Evolutionary conservation across 2,113 vertebrate species (phyloP), one percentile per base, ranked within the genome.

Genomic region (Pterocles gutturalis): DNA sequence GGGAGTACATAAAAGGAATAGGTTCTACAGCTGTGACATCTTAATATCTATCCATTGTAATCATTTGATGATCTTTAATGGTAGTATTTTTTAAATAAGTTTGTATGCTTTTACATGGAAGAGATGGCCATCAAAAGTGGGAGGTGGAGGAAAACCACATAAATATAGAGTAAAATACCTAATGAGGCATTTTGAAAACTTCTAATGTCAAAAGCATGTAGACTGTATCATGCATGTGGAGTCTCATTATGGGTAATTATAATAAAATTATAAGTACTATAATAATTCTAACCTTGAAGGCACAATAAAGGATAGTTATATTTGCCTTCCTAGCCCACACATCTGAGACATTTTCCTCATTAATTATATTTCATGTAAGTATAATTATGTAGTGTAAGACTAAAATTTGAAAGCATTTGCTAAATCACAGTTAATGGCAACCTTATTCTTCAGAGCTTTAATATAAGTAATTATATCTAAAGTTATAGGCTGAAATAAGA

Each of bases 21-120:
- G 97, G 97, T 98, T 99, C 98, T 98, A 98, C 98, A 98, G 98
- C 98, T 98, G 98, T 98, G 99, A 98, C 98, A 99, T 98, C 99
- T 99, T 98, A 98, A 99, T 98, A 98, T 96, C 98, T 98, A 98
- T 98, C 98, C 98, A 98, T 97, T 99, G 98, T 99, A 98, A 98
- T 99, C 95, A 98, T 98, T 98, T 99, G 98, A 99, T 98, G 98
- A 98, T 98, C 96, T 96, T 97, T 97, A 98, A 96, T 96, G 96
- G 92, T 94, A 92, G 75, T 62, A 94, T 98, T 98, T 97, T 98
- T 96, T 21, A 97, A 97, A 97, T 96, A 97, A 95, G 92, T 98
- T 97, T 98, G 90, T 96, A 84, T 96, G 95, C 94, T 97, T 98
- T 97, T 95, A 93, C 93, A 95, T 34, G 89, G 94, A 88, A 94